These are phyloP conservation scores for Metalampra italica DNA, from an alignment of 2,888 invertebrate genomes.

Conservation along the genomic window DNA sequence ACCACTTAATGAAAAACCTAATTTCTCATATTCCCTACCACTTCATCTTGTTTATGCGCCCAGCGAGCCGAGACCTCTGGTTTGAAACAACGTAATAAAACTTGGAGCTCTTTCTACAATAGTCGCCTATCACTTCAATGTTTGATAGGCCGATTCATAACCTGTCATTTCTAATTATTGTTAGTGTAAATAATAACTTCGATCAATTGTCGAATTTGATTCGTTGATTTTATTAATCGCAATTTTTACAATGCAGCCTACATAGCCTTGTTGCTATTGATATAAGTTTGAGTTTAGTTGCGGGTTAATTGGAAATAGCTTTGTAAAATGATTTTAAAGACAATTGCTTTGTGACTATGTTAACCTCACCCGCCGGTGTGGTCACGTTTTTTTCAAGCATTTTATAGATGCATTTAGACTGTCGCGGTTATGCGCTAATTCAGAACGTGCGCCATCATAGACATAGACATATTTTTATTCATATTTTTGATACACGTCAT, in stretches of 20 bases:
- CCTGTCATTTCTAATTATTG: conserved; percentile 16
- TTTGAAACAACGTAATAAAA: too few species aligned
- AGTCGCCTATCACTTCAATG: conserved; percentile 1
- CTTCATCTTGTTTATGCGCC: not conserved
- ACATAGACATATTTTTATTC: too few species aligned
- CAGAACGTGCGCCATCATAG: too few species aligned
- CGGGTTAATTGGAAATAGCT: too few species aligned
- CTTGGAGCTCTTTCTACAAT: not conserved
- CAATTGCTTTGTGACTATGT: conserved; percentile 6
- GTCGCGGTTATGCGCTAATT: too few species aligned
- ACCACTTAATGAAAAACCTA: not conserved
- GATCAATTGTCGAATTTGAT: conserved; percentile 3
- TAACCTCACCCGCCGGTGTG: conserved; percentile 9
- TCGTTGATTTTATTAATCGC: not conserved
- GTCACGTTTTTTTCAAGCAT: conserved; percentile 9
- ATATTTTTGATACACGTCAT: too few species aligned
- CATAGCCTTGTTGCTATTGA: not conserved
- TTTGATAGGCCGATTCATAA: conserved; percentile 11
- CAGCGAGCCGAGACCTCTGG: not conserved
- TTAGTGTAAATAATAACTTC: conserved; percentile 9
- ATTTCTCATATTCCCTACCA: not conserved
- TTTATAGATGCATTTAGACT: not conserved
- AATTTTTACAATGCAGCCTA: too few species aligned
- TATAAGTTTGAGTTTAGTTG: not conserved
- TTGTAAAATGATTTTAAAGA: not conserved